A percentile compares a stretch with the other conserved stretches of the same genome.
phyloP scores from a whole-genome alignment of 2,797 vertebrate genomes.

The Hylomyscus alleni region DNA sequence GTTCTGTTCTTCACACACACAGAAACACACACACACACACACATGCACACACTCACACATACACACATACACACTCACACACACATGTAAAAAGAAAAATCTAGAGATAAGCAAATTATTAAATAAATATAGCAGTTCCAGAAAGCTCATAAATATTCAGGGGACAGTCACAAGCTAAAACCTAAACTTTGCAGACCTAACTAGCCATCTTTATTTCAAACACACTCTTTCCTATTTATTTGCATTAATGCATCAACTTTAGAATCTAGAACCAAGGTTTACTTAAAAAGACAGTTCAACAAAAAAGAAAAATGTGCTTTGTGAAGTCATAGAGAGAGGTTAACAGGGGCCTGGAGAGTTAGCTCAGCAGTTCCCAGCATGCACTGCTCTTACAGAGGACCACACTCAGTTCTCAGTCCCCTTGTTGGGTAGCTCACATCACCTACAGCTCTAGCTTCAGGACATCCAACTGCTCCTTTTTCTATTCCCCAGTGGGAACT shows the following conservation, averaged over 20 bases:
- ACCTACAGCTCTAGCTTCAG: background rate
- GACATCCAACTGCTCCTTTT: too few relatives aligned
- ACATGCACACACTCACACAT: background rate
- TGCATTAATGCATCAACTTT: background rate
- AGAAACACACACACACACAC: background rate
- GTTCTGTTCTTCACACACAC: background rate
- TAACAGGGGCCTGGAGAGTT: background rate
- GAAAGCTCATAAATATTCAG: background rate
- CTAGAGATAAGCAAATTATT: constrained; percentile 15
- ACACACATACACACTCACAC: background rate
- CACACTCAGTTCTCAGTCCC: background rate
- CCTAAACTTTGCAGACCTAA: background rate
- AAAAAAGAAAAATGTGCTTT: background rate
- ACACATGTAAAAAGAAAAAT: background rate
- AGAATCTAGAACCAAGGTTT: background rate
- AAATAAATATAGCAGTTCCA: background rate
- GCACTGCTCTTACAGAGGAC: background rate
- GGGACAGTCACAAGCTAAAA: background rate
- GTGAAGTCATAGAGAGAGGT: background rate
- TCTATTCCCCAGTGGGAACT: background rate
- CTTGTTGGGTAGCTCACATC: background rate
- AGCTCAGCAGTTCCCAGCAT: background rate
- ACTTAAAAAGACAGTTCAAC: background rate
- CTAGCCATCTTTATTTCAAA: background rate
- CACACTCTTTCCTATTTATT: background rate